These are phyloP conservation scores for Stomatorhinus ivindoensis DNA, from an alignment of 2,113 vertebrate species.

Conservation along the genomic window DNA sequence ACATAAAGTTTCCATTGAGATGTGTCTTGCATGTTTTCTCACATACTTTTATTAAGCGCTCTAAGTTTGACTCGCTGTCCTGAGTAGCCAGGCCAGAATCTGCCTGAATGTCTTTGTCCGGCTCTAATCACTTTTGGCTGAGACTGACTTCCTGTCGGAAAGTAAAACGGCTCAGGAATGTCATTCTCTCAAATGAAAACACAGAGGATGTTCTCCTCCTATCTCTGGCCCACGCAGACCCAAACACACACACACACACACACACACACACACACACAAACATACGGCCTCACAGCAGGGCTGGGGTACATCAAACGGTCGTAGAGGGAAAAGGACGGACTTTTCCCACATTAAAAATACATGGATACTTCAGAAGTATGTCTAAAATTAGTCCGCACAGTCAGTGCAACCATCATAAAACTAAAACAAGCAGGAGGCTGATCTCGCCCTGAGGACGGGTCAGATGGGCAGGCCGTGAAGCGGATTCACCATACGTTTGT, in stretches of 20 bases:
- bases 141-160: conserved; percentile 95
- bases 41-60: conserved; percentile 81
- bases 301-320: conserved; percentile 98
- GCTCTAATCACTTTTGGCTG: conserved; percentile 95
- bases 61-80: conserved; percentile 88
- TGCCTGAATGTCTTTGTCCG: conserved; percentile 79
- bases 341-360: conserved; percentile 99
- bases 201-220: conserved; percentile 98
- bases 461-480: not conserved
- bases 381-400: conserved; percentile 92
- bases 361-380: conserved; percentile 88
- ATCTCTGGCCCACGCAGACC: conserved; percentile 82
- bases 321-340: conserved; percentile 92
- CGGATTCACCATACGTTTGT: conserved; percentile 9
- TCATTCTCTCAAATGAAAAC: conserved; percentile 99
- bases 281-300: conserved; percentile 62
- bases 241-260: conserved; percentile 56
- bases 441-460: conserved; percentile 9
- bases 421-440: conserved; percentile 40
- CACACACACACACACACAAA: conserved; percentile 36
- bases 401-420: conserved; percentile 75
- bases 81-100: conserved; percentile 35
- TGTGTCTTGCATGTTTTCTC: not conserved
- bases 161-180: conserved; percentile 99
- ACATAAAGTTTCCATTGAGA: not conserved